Percentiles rank a stretch among this genome's conserved stretches.
Conservation (phyloP, 2,113 vertebrate species). For the Carettochelys insculpta region DNA sequence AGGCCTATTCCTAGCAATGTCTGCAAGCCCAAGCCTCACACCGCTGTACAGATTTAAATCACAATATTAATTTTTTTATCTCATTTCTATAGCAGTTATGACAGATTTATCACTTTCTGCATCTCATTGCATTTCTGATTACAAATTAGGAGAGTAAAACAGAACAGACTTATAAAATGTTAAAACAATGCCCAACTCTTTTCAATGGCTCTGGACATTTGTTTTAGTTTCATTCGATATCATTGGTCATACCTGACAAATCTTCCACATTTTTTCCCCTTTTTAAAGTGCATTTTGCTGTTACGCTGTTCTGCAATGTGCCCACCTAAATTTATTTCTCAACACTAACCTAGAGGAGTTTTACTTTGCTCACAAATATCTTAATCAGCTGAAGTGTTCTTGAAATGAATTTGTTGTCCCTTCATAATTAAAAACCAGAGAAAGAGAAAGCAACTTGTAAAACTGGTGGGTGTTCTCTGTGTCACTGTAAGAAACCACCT, state of each 20-base stretch:
- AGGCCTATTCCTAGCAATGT: neutral
- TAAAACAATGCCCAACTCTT: neutral
- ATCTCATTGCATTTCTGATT: neutral
- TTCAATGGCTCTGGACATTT: neutral
- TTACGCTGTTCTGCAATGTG: neutral
- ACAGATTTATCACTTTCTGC: neutral
- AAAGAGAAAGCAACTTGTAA: slow-evolving; percentile 18
- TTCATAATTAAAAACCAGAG: slow-evolving; percentile 15
- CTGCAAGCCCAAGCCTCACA: neutral
- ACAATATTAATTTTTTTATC: neutral
- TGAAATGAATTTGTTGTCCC: slow-evolving; percentile 28
- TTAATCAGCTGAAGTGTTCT: neutral
- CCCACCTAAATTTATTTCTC: neutral
- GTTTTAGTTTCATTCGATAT: neutral
- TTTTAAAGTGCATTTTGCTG: neutral
- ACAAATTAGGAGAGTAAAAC: neutral
- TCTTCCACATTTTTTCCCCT: neutral
- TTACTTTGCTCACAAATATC: slow-evolving; percentile 5
- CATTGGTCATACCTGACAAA: accelerated
- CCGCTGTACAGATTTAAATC: neutral
- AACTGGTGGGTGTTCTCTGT: neutral
- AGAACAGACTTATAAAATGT: neutral
- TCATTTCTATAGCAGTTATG: neutral
- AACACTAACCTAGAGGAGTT: neutral
- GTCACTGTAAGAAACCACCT: neutral